A percentile compares a stretch with the other conserved stretches of the same genome.
Evolutionary conservation across 1,140 invertebrate species (phyloP).

Genomic region (Gerris buenoi): DNA sequence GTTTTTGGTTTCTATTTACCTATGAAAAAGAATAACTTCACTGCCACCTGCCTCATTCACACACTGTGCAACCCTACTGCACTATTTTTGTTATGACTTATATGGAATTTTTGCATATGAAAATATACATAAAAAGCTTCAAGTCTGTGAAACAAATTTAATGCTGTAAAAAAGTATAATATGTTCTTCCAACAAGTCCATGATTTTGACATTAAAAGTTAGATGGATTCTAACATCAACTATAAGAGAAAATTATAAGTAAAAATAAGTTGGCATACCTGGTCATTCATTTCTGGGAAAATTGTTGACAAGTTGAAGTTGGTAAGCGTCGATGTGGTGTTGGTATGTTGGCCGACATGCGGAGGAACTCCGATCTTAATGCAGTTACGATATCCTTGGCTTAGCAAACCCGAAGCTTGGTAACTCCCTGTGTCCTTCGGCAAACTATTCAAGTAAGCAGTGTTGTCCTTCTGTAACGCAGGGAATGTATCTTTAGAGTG

Average conservation of each 20-base stretch:
- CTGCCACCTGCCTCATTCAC: too few relatives aligned
- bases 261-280: constrained; percentile 30
- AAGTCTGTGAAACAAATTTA: background rate
- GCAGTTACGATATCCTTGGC: background rate
- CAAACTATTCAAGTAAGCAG: background rate
- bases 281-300: constrained; percentile 51
- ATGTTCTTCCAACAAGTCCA: too few relatives aligned
- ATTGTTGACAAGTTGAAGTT: constrained; percentile 53
- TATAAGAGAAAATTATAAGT: too few relatives aligned
- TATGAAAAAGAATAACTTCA: too few relatives aligned
- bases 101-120: background rate
- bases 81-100: background rate
- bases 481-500: background rate
- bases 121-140: background rate
- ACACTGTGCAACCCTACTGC: too few relatives aligned
- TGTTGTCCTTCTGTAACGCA: background rate
- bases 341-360: background rate
- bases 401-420: background rate
- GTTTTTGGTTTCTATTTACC: too few relatives aligned
- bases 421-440: background rate
- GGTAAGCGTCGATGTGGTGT: constrained; percentile 36
- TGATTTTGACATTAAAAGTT: too few relatives aligned
- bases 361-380: background rate
- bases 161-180: background rate
- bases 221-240: too few relatives aligned